These are phyloP conservation scores for Microdon myrmicae DNA, from an alignment of 2,888 invertebrate genomes.

Conservation along the genomic window DNA sequence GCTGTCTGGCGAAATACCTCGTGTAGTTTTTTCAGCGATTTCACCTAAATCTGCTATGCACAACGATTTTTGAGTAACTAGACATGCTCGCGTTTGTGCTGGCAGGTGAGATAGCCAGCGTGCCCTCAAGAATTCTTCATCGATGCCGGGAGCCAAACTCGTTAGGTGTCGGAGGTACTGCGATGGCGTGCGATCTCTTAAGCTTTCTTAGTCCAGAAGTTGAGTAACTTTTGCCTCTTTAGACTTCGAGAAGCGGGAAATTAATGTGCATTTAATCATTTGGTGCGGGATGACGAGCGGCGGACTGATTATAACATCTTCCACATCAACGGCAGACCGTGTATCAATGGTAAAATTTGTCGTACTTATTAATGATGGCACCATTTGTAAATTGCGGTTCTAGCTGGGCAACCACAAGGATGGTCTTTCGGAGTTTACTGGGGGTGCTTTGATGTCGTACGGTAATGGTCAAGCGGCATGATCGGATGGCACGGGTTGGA, in stretches of 20 bases:
- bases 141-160: slow-evolving; percentile 2
- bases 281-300: background rate
- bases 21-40: slow-evolving; percentile 6
- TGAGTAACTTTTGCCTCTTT: no score
- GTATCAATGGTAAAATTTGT: slow-evolving; percentile 3
- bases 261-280: no score
- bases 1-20: background rate
- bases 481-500: no score
- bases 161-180: slow-evolving; percentile 10
- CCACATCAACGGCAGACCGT: slow-evolving; percentile 1
- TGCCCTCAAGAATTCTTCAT: slow-evolving; percentile 7
- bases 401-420: slow-evolving; percentile 1
- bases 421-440: background rate
- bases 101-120: slow-evolving; percentile 8
- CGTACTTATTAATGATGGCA: background rate
- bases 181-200: slow-evolving; percentile 9
- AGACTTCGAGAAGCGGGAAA: no score
- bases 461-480: no score
- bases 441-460: background rate
- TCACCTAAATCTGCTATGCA: background rate
- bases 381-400: slow-evolving; percentile 1
- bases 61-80: slow-evolving; percentile 3
- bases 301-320: slow-evolving; percentile 1
- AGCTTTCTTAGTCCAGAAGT: no score
- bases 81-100: slow-evolving; percentile 2